Evolutionary conservation across 2,797 vertebrate species (phyloP), one percentile per base, ranked within the genome.

Genomic region (Danio jaintianensis): DNA sequence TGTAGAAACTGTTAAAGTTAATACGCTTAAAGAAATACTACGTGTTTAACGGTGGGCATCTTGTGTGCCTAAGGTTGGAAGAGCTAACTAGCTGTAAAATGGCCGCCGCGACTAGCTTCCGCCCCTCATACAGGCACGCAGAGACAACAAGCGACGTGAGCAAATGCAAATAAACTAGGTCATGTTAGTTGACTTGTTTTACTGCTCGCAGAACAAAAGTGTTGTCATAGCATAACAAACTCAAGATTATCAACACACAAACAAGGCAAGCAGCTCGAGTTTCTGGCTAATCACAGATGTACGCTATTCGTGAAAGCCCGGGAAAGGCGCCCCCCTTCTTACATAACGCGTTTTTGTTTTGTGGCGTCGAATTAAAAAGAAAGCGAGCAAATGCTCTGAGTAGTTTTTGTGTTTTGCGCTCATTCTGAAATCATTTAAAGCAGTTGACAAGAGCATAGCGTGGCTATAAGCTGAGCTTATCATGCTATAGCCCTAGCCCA

Each of bases 61-160:
- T 89, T 89, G 85, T 86, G 71, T 56, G 56, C 61, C 77, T 73
- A 45, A 75, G 9, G 38, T 9, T 48, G 20, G 42, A 81, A 61
- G 13, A 67, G 82, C 84, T 84, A 85, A 84, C 82, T 91, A 88
- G 84, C 92, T 90, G 89, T 94, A 95, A 95, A 90, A 95, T 95
- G 94, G 94, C 94, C 94, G 94, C 93, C 93, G 77, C 78, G 42
- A 58, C 79, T 82, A 93, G 93, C 93, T 92, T 94, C 92, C 93
- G 94, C 92, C 93, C 91, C 91, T 87, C 86, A 80, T 75, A 72
- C 47, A 85, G 81, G 67, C 85, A 88, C 79, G 75, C 79, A 66
- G 58, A 59, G 43, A 4, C 70, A 48, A 18, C 15, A n/a, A 18
- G 36, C 67, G 18, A 52, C 52, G 67, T 13, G 5, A 63, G n/a